These are phyloP conservation scores for Rhogogaster chlorosoma DNA, from an alignment of 2,888 invertebrate species.

Conservation along the genomic window DNA sequence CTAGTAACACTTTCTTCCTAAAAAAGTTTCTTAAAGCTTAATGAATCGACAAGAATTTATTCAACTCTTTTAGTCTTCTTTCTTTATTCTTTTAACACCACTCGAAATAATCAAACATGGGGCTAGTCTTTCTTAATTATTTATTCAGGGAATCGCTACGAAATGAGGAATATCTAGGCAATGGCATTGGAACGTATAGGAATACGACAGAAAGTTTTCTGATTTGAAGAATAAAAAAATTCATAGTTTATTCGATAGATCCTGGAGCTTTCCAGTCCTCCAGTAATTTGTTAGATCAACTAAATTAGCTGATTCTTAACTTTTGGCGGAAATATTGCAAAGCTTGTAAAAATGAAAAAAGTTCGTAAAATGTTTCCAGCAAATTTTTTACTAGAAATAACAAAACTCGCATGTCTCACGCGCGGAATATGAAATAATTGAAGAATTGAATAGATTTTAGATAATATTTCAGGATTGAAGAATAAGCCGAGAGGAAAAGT, in stretches of 20 bases:
- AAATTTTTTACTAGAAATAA: not conserved
- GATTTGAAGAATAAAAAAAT: not conserved
- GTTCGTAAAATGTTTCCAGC: not conserved
- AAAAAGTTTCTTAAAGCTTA: not conserved
- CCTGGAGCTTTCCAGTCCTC: no score
- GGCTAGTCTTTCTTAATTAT: not conserved
- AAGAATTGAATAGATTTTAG: not conserved
- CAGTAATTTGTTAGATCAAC: not conserved
- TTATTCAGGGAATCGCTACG: no score
- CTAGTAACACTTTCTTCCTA: not conserved
- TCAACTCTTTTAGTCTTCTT: not conserved
- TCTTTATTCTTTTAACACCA: not conserved
- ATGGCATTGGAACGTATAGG: not conserved
- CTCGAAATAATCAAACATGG: not conserved
- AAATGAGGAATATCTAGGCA: not conserved
- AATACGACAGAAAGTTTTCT: not conserved
- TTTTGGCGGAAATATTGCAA: not conserved
- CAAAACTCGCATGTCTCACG: not conserved
- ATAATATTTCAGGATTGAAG: not conserved
- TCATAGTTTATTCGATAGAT: not conserved
- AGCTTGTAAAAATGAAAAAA: not conserved
- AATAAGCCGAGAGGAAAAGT: not conserved
- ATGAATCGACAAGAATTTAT: slow-evolving; percentile 16
- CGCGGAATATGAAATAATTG: not conserved
- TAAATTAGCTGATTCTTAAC: not conserved